Percentiles rank a stretch among this genome's conserved stretches.
Evolutionary conservation across 2,797 vertebrate species (phyloP).

Genomic region (Rhinogobio ventralis): DNA sequence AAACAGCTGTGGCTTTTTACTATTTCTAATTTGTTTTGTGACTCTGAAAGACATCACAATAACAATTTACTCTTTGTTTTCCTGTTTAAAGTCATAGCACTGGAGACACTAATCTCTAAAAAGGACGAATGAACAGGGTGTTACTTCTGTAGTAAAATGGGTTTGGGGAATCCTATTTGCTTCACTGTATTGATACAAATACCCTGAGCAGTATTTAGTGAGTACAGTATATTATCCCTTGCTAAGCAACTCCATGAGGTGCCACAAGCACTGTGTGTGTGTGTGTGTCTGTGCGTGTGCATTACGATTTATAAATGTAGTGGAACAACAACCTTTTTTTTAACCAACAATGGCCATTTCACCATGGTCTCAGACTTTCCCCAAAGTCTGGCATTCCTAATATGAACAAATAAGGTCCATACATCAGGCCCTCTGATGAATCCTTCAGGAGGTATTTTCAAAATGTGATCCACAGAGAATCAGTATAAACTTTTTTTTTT

Average conservation of each 20-base stretch:
- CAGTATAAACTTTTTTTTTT: constrained; percentile 33
- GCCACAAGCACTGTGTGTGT: constrained; percentile 49
- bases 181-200: constrained; percentile 74
- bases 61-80: constrained; percentile 26
- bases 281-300: constrained; percentile 31
- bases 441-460: constrained; percentile 30
- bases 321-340: not conserved
- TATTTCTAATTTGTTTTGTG: constrained; percentile 13
- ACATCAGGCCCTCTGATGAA: not conserved
- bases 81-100: constrained; percentile 71
- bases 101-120: constrained; percentile 70
- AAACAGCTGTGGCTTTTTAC: not conserved
- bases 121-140: constrained; percentile 58
- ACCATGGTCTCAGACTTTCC: not conserved
- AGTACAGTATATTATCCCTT: constrained; percentile 62
- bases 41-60: constrained; percentile 25
- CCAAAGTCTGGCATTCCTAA: not conserved
- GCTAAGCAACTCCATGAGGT: constrained; percentile 52
- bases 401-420: constrained; percentile 22
- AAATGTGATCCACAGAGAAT: constrained; percentile 45
- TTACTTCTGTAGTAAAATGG: constrained; percentile 42
- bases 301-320: not conserved
- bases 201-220: constrained; percentile 82
- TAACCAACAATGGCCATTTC: not conserved
- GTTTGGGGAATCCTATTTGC: constrained; percentile 54